Conservation (phyloP, 2,113 vertebrate species). For the Cairina moschata region DNA sequence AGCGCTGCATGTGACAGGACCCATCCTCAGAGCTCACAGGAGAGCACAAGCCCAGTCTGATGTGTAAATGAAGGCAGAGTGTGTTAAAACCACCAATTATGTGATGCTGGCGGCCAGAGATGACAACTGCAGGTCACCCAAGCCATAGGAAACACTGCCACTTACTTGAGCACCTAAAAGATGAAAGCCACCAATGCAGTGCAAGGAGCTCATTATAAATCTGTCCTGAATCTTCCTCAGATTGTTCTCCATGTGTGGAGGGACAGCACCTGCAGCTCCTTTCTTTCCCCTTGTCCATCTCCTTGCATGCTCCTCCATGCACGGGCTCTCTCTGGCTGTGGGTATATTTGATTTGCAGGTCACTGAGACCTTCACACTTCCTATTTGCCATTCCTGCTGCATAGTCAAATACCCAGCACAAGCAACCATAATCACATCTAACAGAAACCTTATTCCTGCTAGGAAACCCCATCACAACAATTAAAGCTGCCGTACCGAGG, state of each 20-base stretch:
- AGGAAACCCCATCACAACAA: neutral
- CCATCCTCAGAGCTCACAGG: neutral
- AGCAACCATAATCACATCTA: neutral
- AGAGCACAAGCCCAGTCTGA: neutral
- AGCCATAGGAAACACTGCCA: neutral
- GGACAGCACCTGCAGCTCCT: neutral
- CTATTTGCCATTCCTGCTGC: neutral
- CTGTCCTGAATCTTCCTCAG: neutral
- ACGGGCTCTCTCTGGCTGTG: neutral
- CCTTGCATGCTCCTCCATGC: neutral
- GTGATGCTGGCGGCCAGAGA: neutral
- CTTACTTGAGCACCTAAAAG: neutral
- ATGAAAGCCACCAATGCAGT: neutral
- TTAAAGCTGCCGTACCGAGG: neutral
- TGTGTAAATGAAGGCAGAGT: neutral
- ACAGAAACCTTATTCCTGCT: fast-evolving
- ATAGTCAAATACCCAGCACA: neutral
- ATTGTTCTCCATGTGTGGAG: neutral
- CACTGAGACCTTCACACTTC: neutral
- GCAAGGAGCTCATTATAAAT: neutral
- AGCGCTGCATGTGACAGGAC: neutral
- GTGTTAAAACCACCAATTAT: fast-evolving
- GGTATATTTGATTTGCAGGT: neutral
- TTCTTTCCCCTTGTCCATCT: neutral
- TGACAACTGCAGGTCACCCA: neutral